phyloP scores from a whole-genome alignment of 2,888 invertebrate species.

The Acanthoscelides obtectus region DNA sequence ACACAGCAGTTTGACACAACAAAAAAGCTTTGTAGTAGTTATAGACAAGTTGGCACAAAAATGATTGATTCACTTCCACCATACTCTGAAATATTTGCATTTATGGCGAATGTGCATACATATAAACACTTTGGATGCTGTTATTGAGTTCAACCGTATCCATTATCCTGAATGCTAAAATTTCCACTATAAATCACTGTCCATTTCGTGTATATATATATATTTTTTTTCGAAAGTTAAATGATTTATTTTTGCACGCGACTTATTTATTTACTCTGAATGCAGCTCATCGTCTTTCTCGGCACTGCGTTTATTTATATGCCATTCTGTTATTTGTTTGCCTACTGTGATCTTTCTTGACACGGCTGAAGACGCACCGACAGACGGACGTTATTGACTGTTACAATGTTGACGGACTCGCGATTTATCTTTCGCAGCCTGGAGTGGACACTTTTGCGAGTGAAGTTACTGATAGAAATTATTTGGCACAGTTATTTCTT shows the following conservation, averaged over 20 bases:
- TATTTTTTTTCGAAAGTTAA: conserved; percentile 19
- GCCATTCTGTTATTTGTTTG: conserved; percentile 13
- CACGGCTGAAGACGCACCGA: not conserved
- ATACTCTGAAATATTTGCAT: no score
- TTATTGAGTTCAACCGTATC: no score
- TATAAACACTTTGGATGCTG: no score
- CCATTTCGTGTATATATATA: not conserved
- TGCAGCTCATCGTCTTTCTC: not conserved
- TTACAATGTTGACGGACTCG: conserved; percentile 6
- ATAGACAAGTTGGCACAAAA: no score
- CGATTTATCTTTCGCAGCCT: not conserved
- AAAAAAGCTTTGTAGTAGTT: no score
- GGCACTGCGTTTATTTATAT: conserved; percentile 21
- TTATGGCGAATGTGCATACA: no score
- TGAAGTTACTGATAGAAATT: no score
- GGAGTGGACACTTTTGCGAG: not conserved
- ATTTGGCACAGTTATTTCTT: no score
- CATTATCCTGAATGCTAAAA: conserved; percentile 10
- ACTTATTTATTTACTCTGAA: conserved; percentile 31
- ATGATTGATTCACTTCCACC: no score
- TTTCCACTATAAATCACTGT: conserved; percentile 13
- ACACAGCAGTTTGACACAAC: no score
- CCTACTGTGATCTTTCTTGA: not conserved
- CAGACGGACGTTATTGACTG: conserved; percentile 8
- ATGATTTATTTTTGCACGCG: conserved; percentile 38